Evolutionary conservation across 2,888 invertebrate species (phyloP), one percentile per base, ranked within the genome.

Genomic region (Leucophora obtusa): DNA sequence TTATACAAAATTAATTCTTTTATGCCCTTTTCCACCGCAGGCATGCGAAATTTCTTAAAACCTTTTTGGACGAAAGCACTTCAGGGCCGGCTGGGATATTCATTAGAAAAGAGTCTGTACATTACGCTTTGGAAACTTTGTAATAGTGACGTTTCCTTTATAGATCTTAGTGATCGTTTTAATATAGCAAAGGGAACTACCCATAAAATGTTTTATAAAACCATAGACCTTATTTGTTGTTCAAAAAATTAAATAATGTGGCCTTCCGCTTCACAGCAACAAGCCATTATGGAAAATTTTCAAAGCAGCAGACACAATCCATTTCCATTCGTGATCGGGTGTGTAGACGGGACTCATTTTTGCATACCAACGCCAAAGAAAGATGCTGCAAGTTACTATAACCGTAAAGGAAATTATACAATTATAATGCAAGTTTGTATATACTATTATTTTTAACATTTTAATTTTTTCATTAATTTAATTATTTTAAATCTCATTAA

Each of bases 371-470:
- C 15, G 21, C 50, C 63, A n/a, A 63, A 7, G 10, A 4, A 51
- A 6, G 50, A 51, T 33, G 63, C 50, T 10, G 33, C 15, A 1
- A 63, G 50, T 6, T 63, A 63, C 17, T 63, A 63, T 24, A 50
- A 51, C 71, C 11, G 38, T 8, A 71, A 71, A 53, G 62, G 54
- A 8, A 21, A 54, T 38, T 60, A 58, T 43, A 28, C 62, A 10
- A 24, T 71, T 17, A 59, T 38, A 38, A 54, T 60, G 24, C 53
- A 62, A 24, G 59, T 70, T 33, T 18, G 60, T 60, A 70, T n/a
- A 14, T 9, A 14, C 8, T 24, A 21, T 35, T 11, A 7, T 38
- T 51, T 51, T 33, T 15, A 14, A 51, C 50, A 24, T 8, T 10
- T 51, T 17, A 47, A 47, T 58, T 35, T 24, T 15, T 68, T 24